Conservation (phyloP, 2,113 vertebrate species). For the Vulpes vulpes region DNA sequence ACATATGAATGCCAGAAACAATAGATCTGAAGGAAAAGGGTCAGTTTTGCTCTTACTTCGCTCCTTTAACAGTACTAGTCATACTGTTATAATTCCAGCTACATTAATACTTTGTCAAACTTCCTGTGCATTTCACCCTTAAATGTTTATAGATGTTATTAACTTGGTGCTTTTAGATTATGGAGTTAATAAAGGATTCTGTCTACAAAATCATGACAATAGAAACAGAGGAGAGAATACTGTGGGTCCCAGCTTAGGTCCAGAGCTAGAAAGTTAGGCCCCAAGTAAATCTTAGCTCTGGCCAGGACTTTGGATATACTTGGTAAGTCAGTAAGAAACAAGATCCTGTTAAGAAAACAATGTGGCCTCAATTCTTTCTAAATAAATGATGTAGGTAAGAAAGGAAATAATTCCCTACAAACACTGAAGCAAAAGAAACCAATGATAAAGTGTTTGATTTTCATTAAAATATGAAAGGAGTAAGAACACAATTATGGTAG, state of each 20-base stretch:
- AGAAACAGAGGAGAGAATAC: background rate
- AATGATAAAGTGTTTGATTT: background rate
- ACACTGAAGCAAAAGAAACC: background rate
- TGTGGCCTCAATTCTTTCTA: background rate
- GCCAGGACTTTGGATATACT: background rate
- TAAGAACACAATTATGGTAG: background rate
- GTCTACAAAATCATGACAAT: slow-evolving; percentile 40
- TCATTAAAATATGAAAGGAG: background rate
- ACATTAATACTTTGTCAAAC: background rate
- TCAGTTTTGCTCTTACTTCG: background rate
- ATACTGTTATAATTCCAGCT: background rate
- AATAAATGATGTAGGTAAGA: background rate
- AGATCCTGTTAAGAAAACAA: background rate
- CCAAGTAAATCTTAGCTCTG: background rate
- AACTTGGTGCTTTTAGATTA: slow-evolving; percentile 42
- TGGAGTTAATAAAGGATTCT: slow-evolving; percentile 12
- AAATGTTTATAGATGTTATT: background rate
- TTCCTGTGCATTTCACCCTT: background rate
- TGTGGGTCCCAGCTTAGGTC: background rate
- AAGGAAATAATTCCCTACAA: background rate
- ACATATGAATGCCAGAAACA: background rate
- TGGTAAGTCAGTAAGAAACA: background rate
- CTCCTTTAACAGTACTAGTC: background rate
- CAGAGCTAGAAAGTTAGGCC: background rate
- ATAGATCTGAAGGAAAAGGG: background rate